A percentile compares a stretch with the other conserved stretches of the same genome.
Evolutionary conservation across 2,113 vertebrate genomes (phyloP).

Genomic region (Orthonyx spaldingii): DNA sequence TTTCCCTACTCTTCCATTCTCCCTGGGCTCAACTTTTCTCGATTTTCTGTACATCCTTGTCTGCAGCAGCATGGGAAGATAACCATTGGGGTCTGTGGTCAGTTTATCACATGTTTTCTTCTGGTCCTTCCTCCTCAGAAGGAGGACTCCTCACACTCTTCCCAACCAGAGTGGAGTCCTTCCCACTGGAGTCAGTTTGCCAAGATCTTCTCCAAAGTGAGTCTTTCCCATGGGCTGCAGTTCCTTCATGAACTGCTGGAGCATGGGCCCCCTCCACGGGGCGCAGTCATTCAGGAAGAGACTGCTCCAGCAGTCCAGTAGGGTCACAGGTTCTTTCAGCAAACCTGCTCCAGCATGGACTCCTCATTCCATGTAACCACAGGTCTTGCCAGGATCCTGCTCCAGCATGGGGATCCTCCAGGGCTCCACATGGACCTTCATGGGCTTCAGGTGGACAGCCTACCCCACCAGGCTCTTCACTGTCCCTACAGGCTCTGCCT

Average conservation of each 20-base stretch:
- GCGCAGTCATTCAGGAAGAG: not conserved
- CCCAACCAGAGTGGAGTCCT: no score
- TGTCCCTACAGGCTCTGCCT: not conserved
- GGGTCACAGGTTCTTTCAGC: not conserved
- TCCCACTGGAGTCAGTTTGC: not conserved
- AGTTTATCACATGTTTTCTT: not conserved
- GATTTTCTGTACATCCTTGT: not conserved
- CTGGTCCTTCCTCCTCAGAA: not conserved
- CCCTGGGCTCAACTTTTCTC: not conserved
- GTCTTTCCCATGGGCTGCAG: not conserved
- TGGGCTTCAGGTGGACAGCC: not conserved
- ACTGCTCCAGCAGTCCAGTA: not conserved
- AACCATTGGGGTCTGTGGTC: not conserved
- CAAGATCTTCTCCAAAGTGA: not conserved
- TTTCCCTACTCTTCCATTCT: not conserved
- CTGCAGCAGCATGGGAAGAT: accelerated
- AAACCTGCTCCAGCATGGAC: not conserved
- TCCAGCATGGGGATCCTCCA: not conserved
- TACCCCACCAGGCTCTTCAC: not conserved
- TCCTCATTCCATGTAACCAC: accelerated
- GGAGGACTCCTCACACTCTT: not conserved
- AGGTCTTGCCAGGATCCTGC: not conserved
- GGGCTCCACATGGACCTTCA: accelerated
- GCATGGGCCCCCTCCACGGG: accelerated
- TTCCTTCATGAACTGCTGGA: accelerated